These are phyloP conservation scores for Isaurus tuberculatus DNA, from an alignment of 92 coral and sea anemone genomes.

Conservation along the genomic window DNA sequence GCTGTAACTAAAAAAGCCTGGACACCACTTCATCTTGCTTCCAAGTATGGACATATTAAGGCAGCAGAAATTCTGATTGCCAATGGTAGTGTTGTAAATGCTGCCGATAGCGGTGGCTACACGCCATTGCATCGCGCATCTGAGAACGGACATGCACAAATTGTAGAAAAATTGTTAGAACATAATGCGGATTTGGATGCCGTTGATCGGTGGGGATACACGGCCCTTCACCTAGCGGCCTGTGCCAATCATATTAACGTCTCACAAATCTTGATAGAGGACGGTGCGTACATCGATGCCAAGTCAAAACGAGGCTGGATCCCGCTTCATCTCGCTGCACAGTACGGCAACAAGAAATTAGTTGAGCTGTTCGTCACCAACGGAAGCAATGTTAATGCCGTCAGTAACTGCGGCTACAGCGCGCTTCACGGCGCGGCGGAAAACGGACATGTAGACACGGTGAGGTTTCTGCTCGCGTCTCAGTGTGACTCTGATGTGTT, in stretches of 20 bases:
- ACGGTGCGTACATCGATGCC: conserved; percentile 37
- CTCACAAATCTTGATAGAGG: conserved; percentile 15
- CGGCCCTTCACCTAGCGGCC: conserved; percentile 40
- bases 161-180: conserved; percentile 4
- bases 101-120: conserved; percentile 34
- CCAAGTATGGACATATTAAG: conserved; percentile 39
- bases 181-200: conserved; percentile 35
- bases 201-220: conserved; percentile 36
- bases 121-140: conserved; percentile 35
- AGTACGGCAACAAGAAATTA: conserved; percentile 42
- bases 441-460: conserved; percentile 39
- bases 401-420: conserved; percentile 39
- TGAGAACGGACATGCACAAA: conserved; percentile 32
- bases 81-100: background rate
- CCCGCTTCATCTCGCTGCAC: conserved; percentile 41
- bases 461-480: conserved; percentile 1
- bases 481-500: conserved; percentile 18
- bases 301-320: conserved; percentile 41
- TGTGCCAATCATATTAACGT: conserved; percentile 11
- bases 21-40: conserved; percentile 40
- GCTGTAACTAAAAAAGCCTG: conserved; percentile 32
- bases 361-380: conserved; percentile 17
- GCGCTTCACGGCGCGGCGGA: conserved; percentile 49
- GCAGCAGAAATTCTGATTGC: conserved; percentile 14
- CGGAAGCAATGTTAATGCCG: conserved; percentile 23